Percentiles rank a stretch among this genome's conserved stretches.
phyloP scores from a whole-genome alignment of 2,797 vertebrate species.

The Botia kubotai region DNA sequence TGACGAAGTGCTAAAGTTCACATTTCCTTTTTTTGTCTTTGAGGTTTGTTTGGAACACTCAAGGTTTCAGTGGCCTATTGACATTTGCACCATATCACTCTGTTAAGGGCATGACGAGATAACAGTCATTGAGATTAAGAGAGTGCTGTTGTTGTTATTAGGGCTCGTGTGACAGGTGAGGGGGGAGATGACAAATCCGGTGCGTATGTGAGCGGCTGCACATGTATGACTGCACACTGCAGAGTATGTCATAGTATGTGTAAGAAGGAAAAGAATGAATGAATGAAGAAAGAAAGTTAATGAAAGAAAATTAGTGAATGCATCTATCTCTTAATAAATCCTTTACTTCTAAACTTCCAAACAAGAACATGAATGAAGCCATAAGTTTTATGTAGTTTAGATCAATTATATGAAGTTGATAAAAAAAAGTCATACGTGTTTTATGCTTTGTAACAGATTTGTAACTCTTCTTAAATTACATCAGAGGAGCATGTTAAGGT shows the following conservation, averaged over 20 bases:
- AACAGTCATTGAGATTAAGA: conserved; percentile 67
- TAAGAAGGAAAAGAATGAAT: neutral
- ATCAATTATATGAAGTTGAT: conserved; percentile 6
- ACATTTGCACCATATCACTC: conserved; percentile 51
- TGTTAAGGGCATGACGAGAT: conserved; percentile 62
- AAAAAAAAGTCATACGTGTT: too few relatives aligned
- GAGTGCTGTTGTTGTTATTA: conserved; percentile 53
- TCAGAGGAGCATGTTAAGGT: too few relatives aligned
- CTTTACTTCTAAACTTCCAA: too few relatives aligned
- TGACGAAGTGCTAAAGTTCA: conserved; percentile 72
- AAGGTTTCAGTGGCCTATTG: conserved; percentile 61
- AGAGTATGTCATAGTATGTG: neutral
- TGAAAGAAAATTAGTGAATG: neutral
- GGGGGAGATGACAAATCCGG: conserved; percentile 19
- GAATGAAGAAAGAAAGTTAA: too few relatives aligned
- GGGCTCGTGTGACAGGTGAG: conserved; percentile 24
- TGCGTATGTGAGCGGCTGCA: conserved; percentile 19
- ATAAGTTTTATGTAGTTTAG: neutral
- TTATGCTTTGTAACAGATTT: neutral
- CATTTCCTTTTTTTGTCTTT: conserved; percentile 21
- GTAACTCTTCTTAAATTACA: too few relatives aligned
- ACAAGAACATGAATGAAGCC: neutral
- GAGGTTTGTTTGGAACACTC: conserved; percentile 48
- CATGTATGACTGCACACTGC: neutral
- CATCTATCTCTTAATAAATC: neutral